phyloP scores from a whole-genome alignment of 2,888 invertebrate species.

The Pilophorus perplexus region DNA sequence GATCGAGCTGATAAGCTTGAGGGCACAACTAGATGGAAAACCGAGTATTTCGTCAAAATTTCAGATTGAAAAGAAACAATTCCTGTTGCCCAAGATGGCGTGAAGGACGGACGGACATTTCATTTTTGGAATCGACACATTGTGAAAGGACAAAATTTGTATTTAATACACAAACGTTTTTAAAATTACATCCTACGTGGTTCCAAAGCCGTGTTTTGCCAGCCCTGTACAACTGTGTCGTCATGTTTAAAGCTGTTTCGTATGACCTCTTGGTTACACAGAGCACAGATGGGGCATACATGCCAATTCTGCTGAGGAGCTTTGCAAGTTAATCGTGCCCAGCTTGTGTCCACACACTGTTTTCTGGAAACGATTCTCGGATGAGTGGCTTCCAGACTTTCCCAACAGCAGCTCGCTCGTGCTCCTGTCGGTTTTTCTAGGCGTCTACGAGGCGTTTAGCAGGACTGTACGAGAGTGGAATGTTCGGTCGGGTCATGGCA shows the following conservation, averaged over 20 bases:
- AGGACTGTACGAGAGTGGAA: neutral
- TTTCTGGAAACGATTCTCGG: neutral
- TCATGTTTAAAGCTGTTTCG: neutral
- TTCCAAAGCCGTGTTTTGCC: neutral
- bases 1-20: too few relatives aligned
- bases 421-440: neutral
- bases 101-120: too few relatives aligned
- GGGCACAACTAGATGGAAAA: too few relatives aligned
- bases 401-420: neutral
- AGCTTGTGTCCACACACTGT: neutral
- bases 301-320: too few relatives aligned
- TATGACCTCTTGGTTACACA: neutral
- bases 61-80: too few relatives aligned
- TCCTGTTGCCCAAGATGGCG: too few relatives aligned
- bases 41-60: too few relatives aligned
- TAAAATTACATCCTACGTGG: neutral
- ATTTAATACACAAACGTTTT: too few relatives aligned
- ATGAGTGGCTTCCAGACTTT: conserved; percentile 1
- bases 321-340: too few relatives aligned
- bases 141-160: too few relatives aligned
- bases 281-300: neutral
- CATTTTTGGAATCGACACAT: too few relatives aligned
- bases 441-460: neutral
- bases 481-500: neutral
- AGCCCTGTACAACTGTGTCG: neutral